Base-by-base conservation (phyloP, 2,797 vertebrate species). In the Paedocypris micromegethes region DNA sequence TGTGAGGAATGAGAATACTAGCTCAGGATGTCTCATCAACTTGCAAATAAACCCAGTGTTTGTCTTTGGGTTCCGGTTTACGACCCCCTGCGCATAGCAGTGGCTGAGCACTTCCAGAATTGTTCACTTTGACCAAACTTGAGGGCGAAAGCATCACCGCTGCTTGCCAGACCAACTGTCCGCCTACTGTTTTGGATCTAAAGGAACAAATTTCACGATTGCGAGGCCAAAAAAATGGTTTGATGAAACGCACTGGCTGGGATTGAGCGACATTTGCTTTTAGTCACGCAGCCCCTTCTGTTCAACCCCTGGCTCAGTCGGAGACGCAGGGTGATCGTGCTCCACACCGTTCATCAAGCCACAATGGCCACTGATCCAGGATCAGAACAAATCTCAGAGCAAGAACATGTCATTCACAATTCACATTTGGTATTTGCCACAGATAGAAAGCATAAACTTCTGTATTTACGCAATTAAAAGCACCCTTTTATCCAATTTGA, bases 281-380 rank as follows among this genome's bases (percentile, higher is more conserved):
- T 62, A 68, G 65, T 68, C 55, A 54, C 23, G 60, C 49, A 57
- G 44, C 56, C 57, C 73, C 66, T 67, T 75, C 68, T 75, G 73
- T 70, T 64, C 49, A 58, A 59, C 76, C 71, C 68, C 75, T 71
- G 68, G 71, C 76, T 69, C 59, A 41, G 48, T 65, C 56, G 48
- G 6, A 39, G 58, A 58, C 55, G 8, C 57, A 46, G 43, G 23
- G 23, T 59, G 51, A 70, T 49, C 45, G 64, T 40, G 38, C n/a
- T 61, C 45, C 38, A 65, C 8, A 46, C 41, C 66, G 9, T 46
- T 57, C 66, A 68, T 58, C 60, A 63, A 47, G 53, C 56, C 42
- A 8, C 23, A 47, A 58, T 42, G 56, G 39, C 66, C 23, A 23
- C 23, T 70, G 68, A 64, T 70, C 46, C 60, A 58, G 68, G n/a